These are phyloP conservation scores for Oxyscelio sp. DNA, from an alignment of 2,888 invertebrate genomes.

Conservation along the genomic window DNA sequence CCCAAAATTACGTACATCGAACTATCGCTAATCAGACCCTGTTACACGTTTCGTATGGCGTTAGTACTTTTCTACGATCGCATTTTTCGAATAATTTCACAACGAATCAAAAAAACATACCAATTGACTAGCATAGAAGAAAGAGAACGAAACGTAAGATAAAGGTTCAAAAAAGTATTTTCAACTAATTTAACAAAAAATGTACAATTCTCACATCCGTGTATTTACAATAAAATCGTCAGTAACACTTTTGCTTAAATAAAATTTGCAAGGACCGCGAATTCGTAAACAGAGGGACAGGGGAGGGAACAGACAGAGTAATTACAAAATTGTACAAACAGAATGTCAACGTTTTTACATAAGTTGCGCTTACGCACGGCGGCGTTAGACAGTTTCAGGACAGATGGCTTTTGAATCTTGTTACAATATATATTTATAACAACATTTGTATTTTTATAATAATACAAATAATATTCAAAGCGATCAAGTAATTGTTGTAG, in stretches of 20 bases:
- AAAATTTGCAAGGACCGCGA: background rate
- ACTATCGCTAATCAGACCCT: slow-evolving; percentile 50
- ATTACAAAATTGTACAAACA: slow-evolving; percentile 47
- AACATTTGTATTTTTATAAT: no score
- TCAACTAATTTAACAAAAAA: slow-evolving; percentile 62
- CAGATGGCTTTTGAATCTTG: background rate
- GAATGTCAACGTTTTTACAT: slow-evolving; percentile 23
- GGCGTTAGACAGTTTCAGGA: background rate
- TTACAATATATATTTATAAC: no score
- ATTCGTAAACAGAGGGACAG: background rate
- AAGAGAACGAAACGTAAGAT: slow-evolving; percentile 27
- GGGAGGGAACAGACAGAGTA: slow-evolving; percentile 3
- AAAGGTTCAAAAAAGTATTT: slow-evolving; percentile 41
- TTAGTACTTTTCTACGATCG: slow-evolving; percentile 29
- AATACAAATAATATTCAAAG: no score
- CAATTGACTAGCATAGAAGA: slow-evolving; percentile 55
- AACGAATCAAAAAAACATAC: slow-evolving; percentile 22
- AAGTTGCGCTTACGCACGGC: background rate
- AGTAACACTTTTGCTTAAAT: slow-evolving; percentile 21
- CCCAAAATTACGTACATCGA: slow-evolving; percentile 19
- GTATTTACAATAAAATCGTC: slow-evolving; percentile 47
- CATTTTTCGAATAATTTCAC: background rate
- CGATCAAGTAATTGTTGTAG: no score
- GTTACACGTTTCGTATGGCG: slow-evolving; percentile 32
- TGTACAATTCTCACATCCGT: slow-evolving; percentile 38